Conservation (phyloP, 2,888 invertebrate genomes). For the Leucophora obtusa region DNA sequence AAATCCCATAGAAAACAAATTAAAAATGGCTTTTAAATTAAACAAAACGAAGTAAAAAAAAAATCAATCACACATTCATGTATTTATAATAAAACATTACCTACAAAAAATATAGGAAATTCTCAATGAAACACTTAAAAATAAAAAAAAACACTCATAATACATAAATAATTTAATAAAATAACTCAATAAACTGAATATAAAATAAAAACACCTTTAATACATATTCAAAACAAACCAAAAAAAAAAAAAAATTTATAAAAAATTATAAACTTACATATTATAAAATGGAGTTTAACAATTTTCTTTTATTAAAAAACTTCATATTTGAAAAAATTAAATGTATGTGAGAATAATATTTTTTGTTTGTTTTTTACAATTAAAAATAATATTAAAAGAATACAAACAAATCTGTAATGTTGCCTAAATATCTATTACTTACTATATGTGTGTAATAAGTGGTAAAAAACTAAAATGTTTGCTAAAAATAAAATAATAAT, state of each 20-base stretch:
- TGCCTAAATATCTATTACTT: constrained; percentile 50
- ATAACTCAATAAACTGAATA: constrained; percentile 32
- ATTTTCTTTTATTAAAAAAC: constrained; percentile 25
- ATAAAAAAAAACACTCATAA: constrained; percentile 38
- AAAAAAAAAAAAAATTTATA: constrained; percentile 9
- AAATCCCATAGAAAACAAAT: constrained; percentile 21
- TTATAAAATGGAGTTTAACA: constrained; percentile 14
- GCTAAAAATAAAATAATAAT: constrained; percentile 27
- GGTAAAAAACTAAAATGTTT: constrained; percentile 14
- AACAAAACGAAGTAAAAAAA: background rate
- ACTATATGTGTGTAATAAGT: constrained; percentile 55
- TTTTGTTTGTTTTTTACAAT: constrained; percentile 49
- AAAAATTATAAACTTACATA: constrained; percentile 1
- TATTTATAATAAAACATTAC: constrained; percentile 27
- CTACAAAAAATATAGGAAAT: background rate
- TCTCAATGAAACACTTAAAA: constrained; percentile 21
- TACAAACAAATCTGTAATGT: constrained; percentile 53
- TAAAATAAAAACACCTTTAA: constrained; percentile 17
- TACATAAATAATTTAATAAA: constrained; percentile 30
- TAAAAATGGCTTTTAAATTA: constrained; percentile 52
- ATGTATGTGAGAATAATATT: constrained; percentile 34
- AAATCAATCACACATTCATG: constrained; percentile 25
- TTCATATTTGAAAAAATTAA: constrained; percentile 19
- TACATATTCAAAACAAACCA: constrained; percentile 20
- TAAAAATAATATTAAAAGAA: constrained; percentile 8